A percentile compares a stretch with the other conserved stretches of the same genome.
Conservation (phyloP, 2,888 invertebrate species). For the Drosophila greeni region DNA sequence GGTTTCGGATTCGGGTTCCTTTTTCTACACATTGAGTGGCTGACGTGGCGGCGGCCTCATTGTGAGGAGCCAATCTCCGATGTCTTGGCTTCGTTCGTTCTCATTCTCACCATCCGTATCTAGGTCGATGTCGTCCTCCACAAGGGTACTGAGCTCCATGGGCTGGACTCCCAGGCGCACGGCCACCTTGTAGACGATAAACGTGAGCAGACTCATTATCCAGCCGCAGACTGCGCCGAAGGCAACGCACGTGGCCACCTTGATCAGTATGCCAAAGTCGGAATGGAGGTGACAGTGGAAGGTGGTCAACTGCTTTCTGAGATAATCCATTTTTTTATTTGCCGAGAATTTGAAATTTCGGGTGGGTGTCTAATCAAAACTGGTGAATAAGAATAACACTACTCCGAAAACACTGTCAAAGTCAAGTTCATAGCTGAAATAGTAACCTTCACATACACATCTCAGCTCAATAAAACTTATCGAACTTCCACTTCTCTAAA, state of each 20-base stretch:
- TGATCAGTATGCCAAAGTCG: constrained; percentile 52
- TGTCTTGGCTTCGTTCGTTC: constrained; percentile 4
- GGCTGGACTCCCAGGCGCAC: constrained; percentile 34
- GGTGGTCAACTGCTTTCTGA: constrained; percentile 38
- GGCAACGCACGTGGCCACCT: constrained; percentile 55
- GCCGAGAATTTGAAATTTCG: neutral
- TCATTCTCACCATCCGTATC: constrained; percentile 27
- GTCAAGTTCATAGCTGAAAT: neutral
- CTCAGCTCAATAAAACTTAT: neutral
- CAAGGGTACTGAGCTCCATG: constrained; percentile 15
- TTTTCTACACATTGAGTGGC: constrained; percentile 2
- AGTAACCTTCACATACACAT: neutral
- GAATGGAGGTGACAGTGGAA: constrained; percentile 49
- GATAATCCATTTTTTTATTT: constrained; percentile 34
- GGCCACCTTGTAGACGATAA: constrained; percentile 44
- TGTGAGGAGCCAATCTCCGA: constrained; percentile 11
- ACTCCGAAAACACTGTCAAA: neutral
- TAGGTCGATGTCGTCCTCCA: constrained; percentile 48
- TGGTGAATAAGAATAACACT: neutral
- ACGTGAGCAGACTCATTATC: constrained; percentile 51
- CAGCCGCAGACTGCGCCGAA: constrained; percentile 60
- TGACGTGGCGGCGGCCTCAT: constrained; percentile 2
- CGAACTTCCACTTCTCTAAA: constrained; percentile 6
- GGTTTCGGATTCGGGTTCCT: neutral
- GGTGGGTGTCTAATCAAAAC: neutral